Conservation (phyloP, 2,113 vertebrate genomes). For the Merops nubicus region DNA sequence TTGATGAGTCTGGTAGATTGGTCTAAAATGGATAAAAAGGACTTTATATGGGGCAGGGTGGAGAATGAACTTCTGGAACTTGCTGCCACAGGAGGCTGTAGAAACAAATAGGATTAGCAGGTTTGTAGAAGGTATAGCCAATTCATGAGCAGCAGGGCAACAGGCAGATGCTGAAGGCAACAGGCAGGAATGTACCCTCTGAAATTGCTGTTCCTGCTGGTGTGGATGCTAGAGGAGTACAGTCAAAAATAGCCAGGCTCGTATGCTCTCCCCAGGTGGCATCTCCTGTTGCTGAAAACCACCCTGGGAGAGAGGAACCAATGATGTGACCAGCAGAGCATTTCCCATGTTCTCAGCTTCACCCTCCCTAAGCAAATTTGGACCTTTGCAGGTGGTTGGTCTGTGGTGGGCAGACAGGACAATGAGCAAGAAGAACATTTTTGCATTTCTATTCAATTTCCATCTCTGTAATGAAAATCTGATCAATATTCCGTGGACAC, state of each 20-base stretch:
- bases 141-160: not conserved
- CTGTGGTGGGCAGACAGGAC: not conserved
- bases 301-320: not conserved
- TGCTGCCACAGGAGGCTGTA: not conserved
- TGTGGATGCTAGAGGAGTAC: not conserved
- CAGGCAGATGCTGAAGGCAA: not conserved
- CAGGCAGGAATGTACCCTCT: not conserved
- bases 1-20: not conserved
- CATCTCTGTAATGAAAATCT: not conserved
- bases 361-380: not conserved
- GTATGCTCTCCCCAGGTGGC: not conserved
- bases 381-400: not conserved
- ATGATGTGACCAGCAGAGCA: not conserved
- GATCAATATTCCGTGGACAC: not conserved
- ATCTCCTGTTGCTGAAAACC: not conserved
- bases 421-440: not conserved
- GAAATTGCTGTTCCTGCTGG: not conserved
- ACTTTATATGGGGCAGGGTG: not conserved
- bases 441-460: not conserved
- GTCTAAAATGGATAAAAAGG: not conserved
- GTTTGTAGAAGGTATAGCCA: slow-evolving; percentile 8
- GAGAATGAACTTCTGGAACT: slow-evolving; percentile 40
- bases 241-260: not conserved
- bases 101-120: slow-evolving; percentile 21
- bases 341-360: not conserved